These are phyloP conservation scores for Sapayoa aenigma DNA, from an alignment of 2,113 vertebrate genomes.

Conservation along the genomic window DNA sequence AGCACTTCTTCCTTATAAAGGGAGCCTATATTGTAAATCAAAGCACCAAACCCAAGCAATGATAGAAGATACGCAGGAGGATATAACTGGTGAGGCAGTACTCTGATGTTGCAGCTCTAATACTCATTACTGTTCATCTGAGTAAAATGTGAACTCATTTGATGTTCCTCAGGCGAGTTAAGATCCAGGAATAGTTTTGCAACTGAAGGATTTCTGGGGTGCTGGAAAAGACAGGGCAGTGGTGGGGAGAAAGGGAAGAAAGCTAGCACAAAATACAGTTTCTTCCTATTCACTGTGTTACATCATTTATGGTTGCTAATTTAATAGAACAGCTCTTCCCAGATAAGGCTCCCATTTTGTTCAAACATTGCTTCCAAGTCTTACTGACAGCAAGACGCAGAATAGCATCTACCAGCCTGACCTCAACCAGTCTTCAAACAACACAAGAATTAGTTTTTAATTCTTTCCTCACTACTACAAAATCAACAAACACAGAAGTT, in stretches of 20 bases:
- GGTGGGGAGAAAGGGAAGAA: not conserved
- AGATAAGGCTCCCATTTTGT: not conserved
- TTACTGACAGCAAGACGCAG: not conserved
- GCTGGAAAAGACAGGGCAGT: not conserved
- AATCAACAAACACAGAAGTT: not conserved
- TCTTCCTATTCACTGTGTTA: not conserved
- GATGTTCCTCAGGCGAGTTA: not conserved
- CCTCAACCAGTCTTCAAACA: not conserved
- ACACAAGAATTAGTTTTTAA: not conserved
- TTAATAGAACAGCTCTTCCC: not conserved
- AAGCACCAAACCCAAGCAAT: conserved; percentile 10
- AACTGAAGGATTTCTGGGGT: not conserved
- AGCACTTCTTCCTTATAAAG: not conserved
- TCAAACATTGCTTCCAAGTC: not conserved
- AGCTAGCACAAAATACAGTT: not conserved
- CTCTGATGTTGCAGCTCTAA: not conserved
- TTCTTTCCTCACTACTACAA: not conserved
- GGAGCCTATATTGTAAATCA: not conserved
- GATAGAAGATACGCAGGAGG: not conserved
- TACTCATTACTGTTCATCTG: not conserved
- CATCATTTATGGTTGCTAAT: not conserved
- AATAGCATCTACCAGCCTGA: not conserved
- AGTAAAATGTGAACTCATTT: not conserved
- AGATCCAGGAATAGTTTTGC: not conserved
- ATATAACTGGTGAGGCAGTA: not conserved